These are phyloP conservation scores for Etheostoma spectabile DNA, from an alignment of 2,113 vertebrate genomes.

Conservation along the genomic window DNA sequence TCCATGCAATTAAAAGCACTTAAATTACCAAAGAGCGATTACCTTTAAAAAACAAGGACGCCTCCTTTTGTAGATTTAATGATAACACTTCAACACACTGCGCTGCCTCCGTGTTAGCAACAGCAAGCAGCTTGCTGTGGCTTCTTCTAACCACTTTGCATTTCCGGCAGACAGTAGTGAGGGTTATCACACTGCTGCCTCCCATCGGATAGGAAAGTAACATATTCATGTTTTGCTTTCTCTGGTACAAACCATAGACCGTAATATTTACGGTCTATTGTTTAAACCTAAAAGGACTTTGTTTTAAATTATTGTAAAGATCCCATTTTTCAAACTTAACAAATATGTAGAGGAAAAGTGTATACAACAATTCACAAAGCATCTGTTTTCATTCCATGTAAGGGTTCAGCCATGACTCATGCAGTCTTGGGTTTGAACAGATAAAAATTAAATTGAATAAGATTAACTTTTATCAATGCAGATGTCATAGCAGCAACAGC, in stretches of 20 bases:
- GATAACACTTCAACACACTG: background rate
- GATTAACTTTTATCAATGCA: too few species aligned
- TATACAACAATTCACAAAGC: background rate
- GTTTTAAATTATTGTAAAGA: too few species aligned
- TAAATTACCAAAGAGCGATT: background rate
- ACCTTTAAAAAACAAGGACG: conserved; percentile 38
- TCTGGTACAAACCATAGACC: too few species aligned
- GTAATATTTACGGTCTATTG: too few species aligned
- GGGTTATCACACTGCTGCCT: background rate
- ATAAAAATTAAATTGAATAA: background rate
- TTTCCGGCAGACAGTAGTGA: background rate
- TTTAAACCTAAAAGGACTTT: too few species aligned
- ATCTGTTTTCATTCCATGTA: background rate
- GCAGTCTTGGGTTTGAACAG: background rate
- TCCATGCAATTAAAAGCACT: fast-evolving
- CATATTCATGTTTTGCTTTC: too few species aligned
- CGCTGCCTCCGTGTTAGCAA: conserved; percentile 41
- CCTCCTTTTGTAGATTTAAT: background rate
- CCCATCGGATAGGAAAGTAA: background rate
- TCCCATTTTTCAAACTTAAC: background rate
- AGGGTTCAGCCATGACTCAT: background rate
- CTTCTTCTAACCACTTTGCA: conserved; percentile 27
- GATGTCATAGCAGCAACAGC: too few species aligned
- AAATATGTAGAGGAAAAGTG: background rate
- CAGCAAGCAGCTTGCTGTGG: background rate